Evolutionary conservation across 2,888 invertebrate species (phyloP), one percentile per base, ranked within the genome.

Genomic region (Yponomeuta malinellus): DNA sequence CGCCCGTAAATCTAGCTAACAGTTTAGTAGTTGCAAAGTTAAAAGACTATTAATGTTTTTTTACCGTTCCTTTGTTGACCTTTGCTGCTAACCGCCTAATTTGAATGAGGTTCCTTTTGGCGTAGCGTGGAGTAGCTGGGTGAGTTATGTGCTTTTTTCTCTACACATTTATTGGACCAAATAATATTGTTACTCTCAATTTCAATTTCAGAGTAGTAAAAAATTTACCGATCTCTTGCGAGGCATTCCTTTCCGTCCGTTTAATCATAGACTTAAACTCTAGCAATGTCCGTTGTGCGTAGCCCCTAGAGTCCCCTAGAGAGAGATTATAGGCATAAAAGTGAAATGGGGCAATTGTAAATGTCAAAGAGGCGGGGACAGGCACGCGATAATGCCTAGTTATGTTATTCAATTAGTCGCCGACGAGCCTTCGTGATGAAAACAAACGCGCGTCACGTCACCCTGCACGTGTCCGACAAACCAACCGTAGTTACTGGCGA

Each of bases 1-100:
- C 75, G 73, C 70, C 75, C 73, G 77, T 85, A 83, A 84, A 83
- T 83, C 81, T 82, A 76, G 77, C 78, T 79, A 78, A 81, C 81
- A 77, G 76, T 75, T 76, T 71, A 74, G 73, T 79, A 77, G 75
- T 78, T 78, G 75, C 76, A 75, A 77, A 73, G 76, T 77, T 76
- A 76, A 75, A 73, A 73, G 72, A 75, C 75, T 71, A 74, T 74
- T 74, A 73, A 33, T 66, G 48, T 37, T 8, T 69, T 63, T 48
- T 71, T 66, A 69, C 31, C 64, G 66, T 70, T 69, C 66, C 65
- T 63, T 70, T 72, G 63, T 69, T 72, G 68, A 70, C 69, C 43
- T 59, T 64, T 37, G 43, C 48, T 59, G 52, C 52, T 59, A 59
- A 59, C 52, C 52, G 52, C 12, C 52, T 59, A 59, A 59, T 59